Conservation (phyloP, 2,113 vertebrate genomes). For the Psephotus haematonotus region DNA sequence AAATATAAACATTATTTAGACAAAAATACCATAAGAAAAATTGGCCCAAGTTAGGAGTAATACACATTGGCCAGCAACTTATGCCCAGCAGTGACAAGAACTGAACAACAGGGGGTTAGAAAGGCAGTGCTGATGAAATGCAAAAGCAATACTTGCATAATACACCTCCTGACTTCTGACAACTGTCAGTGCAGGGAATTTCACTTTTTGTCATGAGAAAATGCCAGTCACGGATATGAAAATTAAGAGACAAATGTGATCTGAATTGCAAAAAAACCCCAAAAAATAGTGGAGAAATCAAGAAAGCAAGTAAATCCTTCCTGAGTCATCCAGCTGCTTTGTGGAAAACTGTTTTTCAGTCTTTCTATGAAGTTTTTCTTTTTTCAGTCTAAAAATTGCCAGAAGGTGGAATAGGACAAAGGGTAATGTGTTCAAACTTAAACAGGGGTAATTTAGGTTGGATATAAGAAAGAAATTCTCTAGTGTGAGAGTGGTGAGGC, state of each 20-base stretch:
- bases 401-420: not conserved
- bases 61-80: rapidly evolving
- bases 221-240: not conserved
- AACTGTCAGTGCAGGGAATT: not conserved
- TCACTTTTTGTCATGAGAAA: not conserved
- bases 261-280: not conserved
- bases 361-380: not conserved
- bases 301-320: not conserved
- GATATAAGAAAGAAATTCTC: not conserved
- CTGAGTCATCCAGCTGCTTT: not conserved
- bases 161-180: not conserved
- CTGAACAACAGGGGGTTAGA: not conserved
- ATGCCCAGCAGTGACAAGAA: not conserved
- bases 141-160: not conserved
- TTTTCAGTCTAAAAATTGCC: not conserved
- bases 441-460: not conserved
- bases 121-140: not conserved
- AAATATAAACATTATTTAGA: not conserved
- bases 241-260: not conserved
- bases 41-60: not conserved
- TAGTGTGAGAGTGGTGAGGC: not conserved
- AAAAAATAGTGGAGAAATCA: not conserved
- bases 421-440: not conserved
- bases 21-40: rapidly evolving
- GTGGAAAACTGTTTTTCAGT: not conserved